Conservation (phyloP, 1,140 invertebrate genomes). For the Rhyzopertha dominica region DNA sequence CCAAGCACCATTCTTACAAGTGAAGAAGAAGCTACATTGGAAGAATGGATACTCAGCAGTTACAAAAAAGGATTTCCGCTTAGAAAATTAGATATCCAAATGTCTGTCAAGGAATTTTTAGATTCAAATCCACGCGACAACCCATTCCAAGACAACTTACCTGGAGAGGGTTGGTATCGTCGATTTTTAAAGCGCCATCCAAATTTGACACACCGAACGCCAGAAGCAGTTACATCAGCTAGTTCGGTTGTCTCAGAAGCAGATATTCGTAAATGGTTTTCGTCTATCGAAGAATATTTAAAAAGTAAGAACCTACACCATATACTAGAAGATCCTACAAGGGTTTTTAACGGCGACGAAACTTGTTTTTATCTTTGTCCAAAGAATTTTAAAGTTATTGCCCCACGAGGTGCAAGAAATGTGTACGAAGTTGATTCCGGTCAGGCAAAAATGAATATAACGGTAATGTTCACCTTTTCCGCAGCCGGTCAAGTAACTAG, state of each 20-base stretch:
- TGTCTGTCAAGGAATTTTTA: slow-evolving; percentile 8
- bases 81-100: slow-evolving; percentile 22
- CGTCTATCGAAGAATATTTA: slow-evolving; percentile 31
- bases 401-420: slow-evolving; percentile 33
- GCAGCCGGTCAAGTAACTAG: slow-evolving; percentile 18
- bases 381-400: slow-evolving; percentile 33
- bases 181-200: slow-evolving; percentile 36
- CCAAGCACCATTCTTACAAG: slow-evolving; percentile 17
- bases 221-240: slow-evolving; percentile 31
- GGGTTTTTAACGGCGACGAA: slow-evolving; percentile 43
- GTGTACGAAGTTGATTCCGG: slow-evolving; percentile 39
- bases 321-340: slow-evolving; percentile 29
- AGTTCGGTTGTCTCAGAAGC: slow-evolving; percentile 28
- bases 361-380: slow-evolving; percentile 38
- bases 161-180: slow-evolving; percentile 37
- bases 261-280: slow-evolving; percentile 37
- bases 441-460: slow-evolving; percentile 22
- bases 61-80: slow-evolving; percentile 21
- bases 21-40: slow-evolving; percentile 22
- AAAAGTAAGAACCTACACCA: slow-evolving; percentile 16
- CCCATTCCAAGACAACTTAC: slow-evolving; percentile 34
- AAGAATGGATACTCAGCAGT: slow-evolving; percentile 19
- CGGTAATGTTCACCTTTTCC: slow-evolving; percentile 25
- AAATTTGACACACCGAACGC: slow-evolving; percentile 22
- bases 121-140: slow-evolving; percentile 15